These are phyloP conservation scores for Phortica okadai DNA, from an alignment of 2,888 invertebrate genomes.

Conservation along the genomic window DNA sequence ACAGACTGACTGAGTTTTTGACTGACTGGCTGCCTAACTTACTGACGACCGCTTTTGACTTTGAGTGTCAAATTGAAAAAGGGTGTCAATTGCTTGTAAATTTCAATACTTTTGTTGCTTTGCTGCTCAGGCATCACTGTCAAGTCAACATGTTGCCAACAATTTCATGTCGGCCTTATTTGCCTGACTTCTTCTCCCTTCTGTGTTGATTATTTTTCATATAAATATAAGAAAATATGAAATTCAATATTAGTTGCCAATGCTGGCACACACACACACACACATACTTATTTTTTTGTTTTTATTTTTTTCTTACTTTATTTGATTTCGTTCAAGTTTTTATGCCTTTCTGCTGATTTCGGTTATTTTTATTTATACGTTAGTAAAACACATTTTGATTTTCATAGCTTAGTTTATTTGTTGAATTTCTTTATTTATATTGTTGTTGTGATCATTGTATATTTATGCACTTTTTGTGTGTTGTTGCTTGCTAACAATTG, in stretches of 20 bases:
- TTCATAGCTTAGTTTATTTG: too few species aligned
- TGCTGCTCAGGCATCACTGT: constrained; percentile 53
- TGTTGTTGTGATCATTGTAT: too few species aligned
- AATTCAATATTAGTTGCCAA: constrained; percentile 23
- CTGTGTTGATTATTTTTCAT: constrained; percentile 29
- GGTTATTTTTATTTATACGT: too few species aligned
- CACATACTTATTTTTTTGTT: neutral
- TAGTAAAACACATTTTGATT: too few species aligned
- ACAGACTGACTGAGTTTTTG: constrained; percentile 22
- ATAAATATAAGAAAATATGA: constrained; percentile 30
- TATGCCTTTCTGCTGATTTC: too few species aligned
- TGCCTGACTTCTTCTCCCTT: constrained; percentile 1
- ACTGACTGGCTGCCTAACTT: constrained; percentile 30
- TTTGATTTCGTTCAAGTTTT: neutral
- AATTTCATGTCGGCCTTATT: constrained; percentile 31
- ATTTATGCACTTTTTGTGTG: too few species aligned
- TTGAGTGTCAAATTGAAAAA: constrained; percentile 57
- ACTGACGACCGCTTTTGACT: constrained; percentile 45
- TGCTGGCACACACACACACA: neutral
- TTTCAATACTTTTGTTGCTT: constrained; percentile 35
- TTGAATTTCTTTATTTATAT: too few species aligned
- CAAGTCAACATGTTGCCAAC: constrained; percentile 72
- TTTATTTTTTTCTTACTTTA: neutral
- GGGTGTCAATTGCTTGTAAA: constrained; percentile 68
- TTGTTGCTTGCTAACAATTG: too few species aligned